phyloP scores from a whole-genome alignment of 2,797 vertebrate genomes.

The Cheirogaleus major region DNA sequence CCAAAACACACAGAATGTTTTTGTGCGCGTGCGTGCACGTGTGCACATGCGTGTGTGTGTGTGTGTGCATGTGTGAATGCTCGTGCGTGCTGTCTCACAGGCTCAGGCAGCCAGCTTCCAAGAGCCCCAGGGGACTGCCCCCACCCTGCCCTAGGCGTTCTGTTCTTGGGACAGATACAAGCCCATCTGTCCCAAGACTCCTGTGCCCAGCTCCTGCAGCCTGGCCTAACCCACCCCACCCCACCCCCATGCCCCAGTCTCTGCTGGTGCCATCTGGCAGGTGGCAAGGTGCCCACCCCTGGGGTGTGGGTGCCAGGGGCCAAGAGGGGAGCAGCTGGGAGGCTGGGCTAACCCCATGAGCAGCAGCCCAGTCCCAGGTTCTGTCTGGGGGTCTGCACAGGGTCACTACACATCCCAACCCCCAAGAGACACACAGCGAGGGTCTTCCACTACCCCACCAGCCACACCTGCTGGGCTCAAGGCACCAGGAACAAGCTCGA shows the following conservation, averaged over 20 bases:
- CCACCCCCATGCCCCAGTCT: neutral
- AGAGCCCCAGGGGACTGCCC: neutral
- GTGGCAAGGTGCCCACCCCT: slow-evolving; percentile 63
- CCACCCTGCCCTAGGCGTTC: neutral
- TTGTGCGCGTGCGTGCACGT: neutral
- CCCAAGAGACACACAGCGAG: neutral
- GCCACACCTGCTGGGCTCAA: neutral
- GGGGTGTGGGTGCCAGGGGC: slow-evolving; percentile 44
- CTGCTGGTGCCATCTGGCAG: slow-evolving; percentile 65
- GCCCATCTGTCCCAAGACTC: slow-evolving; percentile 57
- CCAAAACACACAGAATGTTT: neutral
- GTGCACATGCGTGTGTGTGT: neutral
- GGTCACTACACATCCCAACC: neutral
- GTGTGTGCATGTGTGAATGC: neutral
- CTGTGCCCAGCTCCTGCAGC: slow-evolving; percentile 1
- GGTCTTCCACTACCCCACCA: neutral
- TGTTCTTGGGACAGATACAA: neutral
- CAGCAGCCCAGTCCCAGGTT: neutral
- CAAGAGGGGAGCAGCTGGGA: slow-evolving; percentile 65
- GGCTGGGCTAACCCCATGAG: slow-evolving; percentile 14
- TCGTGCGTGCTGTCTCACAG: rapidly evolving
- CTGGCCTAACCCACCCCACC: neutral
- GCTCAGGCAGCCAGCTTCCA: neutral
- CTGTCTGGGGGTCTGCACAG: neutral
- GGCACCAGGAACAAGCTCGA: neutral